phyloP scores from a whole-genome alignment of 2,113 vertebrate species.

The Syngnathus floridae region DNA sequence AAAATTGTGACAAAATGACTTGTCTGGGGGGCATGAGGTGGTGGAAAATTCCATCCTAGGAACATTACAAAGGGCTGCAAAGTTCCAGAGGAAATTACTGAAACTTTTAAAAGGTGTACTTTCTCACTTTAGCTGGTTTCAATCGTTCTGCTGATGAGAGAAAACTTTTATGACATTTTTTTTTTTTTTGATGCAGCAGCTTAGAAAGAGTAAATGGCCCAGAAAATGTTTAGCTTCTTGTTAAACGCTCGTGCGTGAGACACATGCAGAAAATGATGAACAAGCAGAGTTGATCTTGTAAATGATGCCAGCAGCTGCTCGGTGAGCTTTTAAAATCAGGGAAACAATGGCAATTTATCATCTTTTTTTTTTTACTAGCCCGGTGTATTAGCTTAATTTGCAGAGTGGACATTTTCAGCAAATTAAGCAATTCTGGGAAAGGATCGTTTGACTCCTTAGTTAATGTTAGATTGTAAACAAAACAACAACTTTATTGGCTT shows the following conservation, averaged over 20 bases:
- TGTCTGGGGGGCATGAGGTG: background rate
- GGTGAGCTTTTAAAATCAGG: background rate
- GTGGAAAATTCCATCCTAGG: background rate
- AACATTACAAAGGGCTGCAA: background rate
- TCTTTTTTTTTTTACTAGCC: background rate
- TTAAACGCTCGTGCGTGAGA: background rate
- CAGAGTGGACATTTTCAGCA: background rate
- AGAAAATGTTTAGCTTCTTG: background rate
- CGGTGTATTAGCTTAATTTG: background rate
- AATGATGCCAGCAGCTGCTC: slow-evolving; percentile 1
- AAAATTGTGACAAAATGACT: background rate
- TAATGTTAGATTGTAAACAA: background rate
- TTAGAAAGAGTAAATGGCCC: background rate
- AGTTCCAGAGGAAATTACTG: background rate
- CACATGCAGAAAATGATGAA: slow-evolving; percentile 6
- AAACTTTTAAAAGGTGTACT: background rate
- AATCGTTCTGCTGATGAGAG: background rate
- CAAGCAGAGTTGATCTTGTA: background rate
- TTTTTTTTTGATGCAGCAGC: background rate
- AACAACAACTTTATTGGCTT: background rate
- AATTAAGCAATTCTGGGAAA: background rate
- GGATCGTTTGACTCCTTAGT: background rate
- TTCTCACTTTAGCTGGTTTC: background rate
- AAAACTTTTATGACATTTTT: background rate
- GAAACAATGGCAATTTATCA: background rate